A percentile compares a stretch with the other conserved stretches of the same genome.
phyloP scores from a whole-genome alignment of 2,113 vertebrate genomes.

The Halichoerus grypus region DNA sequence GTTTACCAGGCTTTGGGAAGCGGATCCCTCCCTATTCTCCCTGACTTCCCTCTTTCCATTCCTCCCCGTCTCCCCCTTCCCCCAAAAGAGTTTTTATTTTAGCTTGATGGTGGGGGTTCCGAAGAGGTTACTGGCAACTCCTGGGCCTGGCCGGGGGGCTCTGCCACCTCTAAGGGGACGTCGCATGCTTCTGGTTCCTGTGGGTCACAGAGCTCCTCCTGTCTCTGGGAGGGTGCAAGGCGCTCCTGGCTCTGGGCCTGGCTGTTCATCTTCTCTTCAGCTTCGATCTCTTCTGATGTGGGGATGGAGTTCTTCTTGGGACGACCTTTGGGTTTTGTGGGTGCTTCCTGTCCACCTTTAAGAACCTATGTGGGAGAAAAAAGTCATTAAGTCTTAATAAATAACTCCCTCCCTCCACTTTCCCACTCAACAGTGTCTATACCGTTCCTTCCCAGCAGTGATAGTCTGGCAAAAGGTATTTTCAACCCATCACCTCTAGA shows the following conservation, averaged over 20 bases:
- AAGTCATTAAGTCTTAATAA: background rate
- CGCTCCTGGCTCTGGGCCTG: constrained; percentile 84
- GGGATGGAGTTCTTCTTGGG: constrained; percentile 99
- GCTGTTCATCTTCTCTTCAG: constrained; percentile 93
- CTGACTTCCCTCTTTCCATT: constrained; percentile 38
- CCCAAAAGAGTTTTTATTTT: constrained; percentile 75
- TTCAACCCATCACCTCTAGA: background rate
- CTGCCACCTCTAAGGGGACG: constrained; percentile 61
- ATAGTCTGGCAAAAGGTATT: background rate
- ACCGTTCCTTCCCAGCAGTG: background rate
- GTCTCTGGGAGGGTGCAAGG: constrained; percentile 54
- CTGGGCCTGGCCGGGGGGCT: constrained; percentile 79
- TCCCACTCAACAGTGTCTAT: background rate
- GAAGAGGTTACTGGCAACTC: constrained; percentile 70
- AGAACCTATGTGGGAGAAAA: constrained; percentile 90
- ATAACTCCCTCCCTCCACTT: background rate
- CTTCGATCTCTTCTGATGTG: constrained; percentile 97
- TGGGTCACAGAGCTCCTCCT: constrained; percentile 37
- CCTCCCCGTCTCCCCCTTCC: constrained; percentile 2
- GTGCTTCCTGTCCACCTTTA: constrained; percentile 98
- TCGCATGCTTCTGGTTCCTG: constrained; percentile 85
- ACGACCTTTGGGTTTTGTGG: constrained; percentile 98
- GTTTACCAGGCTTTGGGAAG: constrained; percentile 42
- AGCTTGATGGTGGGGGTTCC: constrained; percentile 83
- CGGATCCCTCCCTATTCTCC: constrained; percentile 54